These are phyloP conservation scores for Calyptomena viridis DNA, from an alignment of 2,113 vertebrate genomes.

Conservation along the genomic window DNA sequence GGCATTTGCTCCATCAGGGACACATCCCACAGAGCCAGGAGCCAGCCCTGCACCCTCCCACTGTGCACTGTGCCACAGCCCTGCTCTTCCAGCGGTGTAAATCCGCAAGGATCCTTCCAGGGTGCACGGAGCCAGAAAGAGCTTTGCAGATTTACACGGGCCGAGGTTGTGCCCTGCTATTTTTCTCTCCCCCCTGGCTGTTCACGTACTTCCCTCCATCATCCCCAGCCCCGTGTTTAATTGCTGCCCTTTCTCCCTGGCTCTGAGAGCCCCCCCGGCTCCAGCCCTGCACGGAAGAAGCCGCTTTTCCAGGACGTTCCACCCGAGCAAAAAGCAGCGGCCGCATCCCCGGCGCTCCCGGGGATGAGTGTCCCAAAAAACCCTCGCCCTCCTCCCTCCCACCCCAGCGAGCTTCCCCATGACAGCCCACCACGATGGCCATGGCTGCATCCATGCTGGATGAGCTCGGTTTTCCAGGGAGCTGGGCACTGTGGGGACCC, in stretches of 20 bases:
- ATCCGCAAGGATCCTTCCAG: background rate
- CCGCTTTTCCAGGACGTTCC: background rate
- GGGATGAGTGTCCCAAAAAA: background rate
- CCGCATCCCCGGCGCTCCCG: fast-evolving
- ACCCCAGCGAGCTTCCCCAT: background rate
- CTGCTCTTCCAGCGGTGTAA: background rate
- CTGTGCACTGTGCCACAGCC: background rate
- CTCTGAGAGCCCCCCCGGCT: background rate
- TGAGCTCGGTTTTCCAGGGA: background rate
- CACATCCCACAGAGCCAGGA: background rate
- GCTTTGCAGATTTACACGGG: background rate
- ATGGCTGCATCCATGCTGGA: fast-evolving
- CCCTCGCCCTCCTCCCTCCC: background rate
- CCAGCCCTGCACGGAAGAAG: background rate
- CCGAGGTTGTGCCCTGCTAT: background rate
- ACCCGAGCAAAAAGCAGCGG: background rate
- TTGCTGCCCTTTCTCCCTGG: background rate
- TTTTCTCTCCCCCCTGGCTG: background rate
- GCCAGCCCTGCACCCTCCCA: background rate
- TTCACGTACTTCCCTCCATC: background rate
- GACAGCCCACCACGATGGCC: fast-evolving
- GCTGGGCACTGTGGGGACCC: background rate
- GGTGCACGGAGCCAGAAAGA: background rate
- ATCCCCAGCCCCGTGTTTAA: background rate
- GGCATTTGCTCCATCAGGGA: background rate